Evolutionary conservation across 1,140 invertebrate species (phyloP), one percentile per base, ranked within the genome.

Genomic region (Spodoptera frugiperda): DNA sequence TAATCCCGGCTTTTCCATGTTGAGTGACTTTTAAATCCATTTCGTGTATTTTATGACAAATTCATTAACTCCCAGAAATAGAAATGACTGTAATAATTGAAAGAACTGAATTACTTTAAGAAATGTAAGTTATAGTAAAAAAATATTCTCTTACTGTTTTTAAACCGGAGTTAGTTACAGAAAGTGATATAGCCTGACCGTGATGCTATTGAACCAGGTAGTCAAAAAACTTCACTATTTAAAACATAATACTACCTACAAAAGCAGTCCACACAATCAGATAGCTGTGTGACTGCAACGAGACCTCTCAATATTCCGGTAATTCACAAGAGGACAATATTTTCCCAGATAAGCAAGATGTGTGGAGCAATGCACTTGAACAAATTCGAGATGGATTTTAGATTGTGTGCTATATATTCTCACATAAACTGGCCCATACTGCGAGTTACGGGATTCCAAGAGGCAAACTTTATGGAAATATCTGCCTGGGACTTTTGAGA

Each of bases 281-380:
- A 71, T 44, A 33, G 15, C 10, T 63, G 39, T 63, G 39, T 53
- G 54, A 44, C 54, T 77, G 55, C 65, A 70, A 49, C 30, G 17
- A 33, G 25, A 55, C 14, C 51, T 39, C 39, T 19, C 49, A 53
- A 61, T 71, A 70, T 70, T 71, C 25, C 53, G 46, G 9, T 25
- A 65, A 70, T 61, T 25, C 76, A n/a, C 55, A 11, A 39, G 67
- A 61, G 70, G 48, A 46, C 54, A 70, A 78, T 78, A 78, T 78
- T 75, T 78, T 54, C 33, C 19, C 49, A 78, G 77, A 78, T 78
- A 78, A 78, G 65, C 48, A 70, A 75, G 77, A 78, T 78, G 54
- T 78, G 77, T 78, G 70, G 77, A 65, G 44, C 65, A 48, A 68
- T 75, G 77, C 77, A 78, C 77, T 75, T 74, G 61, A 59, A 30